phyloP scores from a whole-genome alignment of 2,113 vertebrate genomes.

The Seriola aureovittata region DNA sequence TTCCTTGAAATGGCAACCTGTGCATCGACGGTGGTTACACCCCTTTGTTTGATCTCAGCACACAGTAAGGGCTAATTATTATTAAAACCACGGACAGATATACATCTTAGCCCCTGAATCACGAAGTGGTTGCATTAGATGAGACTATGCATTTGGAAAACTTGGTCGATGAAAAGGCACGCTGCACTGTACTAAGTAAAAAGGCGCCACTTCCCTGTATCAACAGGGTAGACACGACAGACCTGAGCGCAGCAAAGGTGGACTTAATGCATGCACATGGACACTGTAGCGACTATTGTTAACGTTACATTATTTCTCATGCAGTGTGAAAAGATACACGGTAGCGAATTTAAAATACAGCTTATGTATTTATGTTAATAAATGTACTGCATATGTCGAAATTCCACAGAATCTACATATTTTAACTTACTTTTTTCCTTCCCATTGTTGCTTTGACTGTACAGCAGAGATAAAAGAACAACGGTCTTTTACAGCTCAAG shows the following conservation, averaged over 20 bases:
- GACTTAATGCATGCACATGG: slow-evolving; percentile 43
- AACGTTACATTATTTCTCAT: neutral
- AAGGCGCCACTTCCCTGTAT: slow-evolving; percentile 83
- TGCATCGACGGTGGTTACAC: slow-evolving; percentile 66
- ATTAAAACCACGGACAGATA: neutral
- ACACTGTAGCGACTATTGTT: neutral
- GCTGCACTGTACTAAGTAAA: slow-evolving; percentile 72
- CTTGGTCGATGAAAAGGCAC: neutral
- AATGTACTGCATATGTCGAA: neutral
- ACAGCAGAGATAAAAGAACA: slow-evolving; percentile 7
- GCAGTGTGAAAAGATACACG: neutral
- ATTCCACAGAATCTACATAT: neutral
- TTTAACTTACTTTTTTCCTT: slow-evolving; percentile 85
- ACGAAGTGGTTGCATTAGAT: fast-evolving
- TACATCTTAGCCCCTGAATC: neutral
- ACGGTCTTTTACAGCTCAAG: slow-evolving; percentile 16
- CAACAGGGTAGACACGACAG: slow-evolving; percentile 40
- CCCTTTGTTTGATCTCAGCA: slow-evolving; percentile 75
- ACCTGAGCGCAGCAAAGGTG: slow-evolving; percentile 47
- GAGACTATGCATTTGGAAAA: neutral
- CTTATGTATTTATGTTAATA: neutral
- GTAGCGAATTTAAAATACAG: neutral
- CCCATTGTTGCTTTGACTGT: slow-evolving; percentile 82
- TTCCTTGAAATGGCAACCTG: slow-evolving; percentile 64
- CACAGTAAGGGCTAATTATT: neutral